Evolutionary conservation across 2,113 vertebrate genomes (phyloP).

Genomic region (Pitta sordida): DNA sequence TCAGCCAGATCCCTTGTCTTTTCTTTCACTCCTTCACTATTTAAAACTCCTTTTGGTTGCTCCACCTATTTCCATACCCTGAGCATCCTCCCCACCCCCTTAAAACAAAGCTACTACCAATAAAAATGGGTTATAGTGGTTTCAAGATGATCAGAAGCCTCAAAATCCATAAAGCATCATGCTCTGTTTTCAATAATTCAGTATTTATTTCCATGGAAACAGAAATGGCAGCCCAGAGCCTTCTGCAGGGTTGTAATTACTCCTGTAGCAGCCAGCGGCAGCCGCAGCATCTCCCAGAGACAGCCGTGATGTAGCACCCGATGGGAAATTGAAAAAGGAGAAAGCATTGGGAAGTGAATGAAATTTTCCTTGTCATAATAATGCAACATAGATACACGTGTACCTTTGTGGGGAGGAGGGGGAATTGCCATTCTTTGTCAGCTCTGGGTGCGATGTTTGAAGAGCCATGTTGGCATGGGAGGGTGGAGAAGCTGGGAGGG

Average conservation of each 20-base stretch:
- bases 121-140: background rate
- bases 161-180: background rate
- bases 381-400: fast-evolving
- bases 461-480: background rate
- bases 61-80: background rate
- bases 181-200: conserved; percentile 19
- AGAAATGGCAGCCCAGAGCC: conserved; percentile 25
- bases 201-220: conserved; percentile 70
- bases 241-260: conserved; percentile 60
- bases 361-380: background rate
- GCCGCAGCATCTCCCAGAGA: background rate
- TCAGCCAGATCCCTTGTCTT: background rate
- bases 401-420: background rate
- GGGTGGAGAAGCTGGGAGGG: background rate
- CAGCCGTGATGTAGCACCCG: background rate
- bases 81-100: background rate
- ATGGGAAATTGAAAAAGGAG: background rate
- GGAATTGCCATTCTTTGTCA: background rate
- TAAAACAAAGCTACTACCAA: background rate
- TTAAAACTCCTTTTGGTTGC: background rate
- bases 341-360: background rate
- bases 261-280: conserved; percentile 36
- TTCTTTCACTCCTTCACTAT: background rate
- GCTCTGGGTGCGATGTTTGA: fast-evolving
- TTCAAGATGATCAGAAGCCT: conserved; percentile 11